A percentile compares a stretch with the other conserved stretches of the same genome.
Conservation (phyloP, 92 coral and sea anemone genomes). For the Paramuricea clavata region DNA sequence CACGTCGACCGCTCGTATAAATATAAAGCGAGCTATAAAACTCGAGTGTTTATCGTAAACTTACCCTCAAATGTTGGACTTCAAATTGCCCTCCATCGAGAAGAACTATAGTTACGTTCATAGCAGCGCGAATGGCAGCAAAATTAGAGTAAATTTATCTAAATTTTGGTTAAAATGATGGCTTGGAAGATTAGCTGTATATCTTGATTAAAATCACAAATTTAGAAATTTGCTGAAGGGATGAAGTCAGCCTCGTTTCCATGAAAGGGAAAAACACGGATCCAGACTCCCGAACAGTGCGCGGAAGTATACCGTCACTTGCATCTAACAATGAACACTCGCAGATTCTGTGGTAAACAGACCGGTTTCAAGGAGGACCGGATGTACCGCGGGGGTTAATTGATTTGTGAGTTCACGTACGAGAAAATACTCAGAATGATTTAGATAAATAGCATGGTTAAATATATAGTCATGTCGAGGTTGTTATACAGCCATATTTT, state of each 20-base stretch:
- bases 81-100: conserved; percentile 37
- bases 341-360: background rate
- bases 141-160: background rate
- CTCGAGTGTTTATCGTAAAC: background rate
- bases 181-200: background rate
- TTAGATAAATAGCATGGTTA: too few species aligned
- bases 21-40: background rate
- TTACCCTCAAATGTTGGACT: conserved; percentile 40
- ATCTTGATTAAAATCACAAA: background rate
- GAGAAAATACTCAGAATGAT: too few species aligned
- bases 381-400: too few species aligned
- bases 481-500: too few species aligned
- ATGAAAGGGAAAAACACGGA: conserved; percentile 12
- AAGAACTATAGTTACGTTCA: conserved; percentile 32
- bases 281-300: conserved; percentile 15
- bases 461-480: too few species aligned
- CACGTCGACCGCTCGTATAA: background rate
- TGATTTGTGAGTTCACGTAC: too few species aligned
- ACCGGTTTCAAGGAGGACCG: too few species aligned
- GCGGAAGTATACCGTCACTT: too few species aligned
- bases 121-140: background rate
- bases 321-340: background rate
- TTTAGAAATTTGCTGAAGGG: background rate
- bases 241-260: conserved; percentile 36
- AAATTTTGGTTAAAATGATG: background rate